Base-by-base conservation (phyloP, 2,113 vertebrate genomes). In the Hyla sarda region DNA sequence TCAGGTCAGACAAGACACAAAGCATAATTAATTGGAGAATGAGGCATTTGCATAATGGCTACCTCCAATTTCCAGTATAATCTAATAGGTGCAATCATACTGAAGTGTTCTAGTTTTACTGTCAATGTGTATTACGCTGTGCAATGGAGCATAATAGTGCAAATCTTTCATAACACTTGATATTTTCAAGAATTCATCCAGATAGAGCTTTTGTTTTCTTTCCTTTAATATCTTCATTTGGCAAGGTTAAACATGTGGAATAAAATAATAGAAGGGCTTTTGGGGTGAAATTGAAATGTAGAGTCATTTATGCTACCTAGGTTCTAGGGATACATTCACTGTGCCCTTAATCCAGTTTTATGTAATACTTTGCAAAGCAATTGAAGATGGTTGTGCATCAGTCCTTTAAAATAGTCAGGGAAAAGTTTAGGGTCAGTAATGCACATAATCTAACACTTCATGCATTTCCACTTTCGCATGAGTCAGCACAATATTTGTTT, bases 21-120 rank as follows among this genome's bases (percentile, higher is more conserved):
- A 10, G 52, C 71, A 72, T 82, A 82, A 87, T 87, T 87, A 87
- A 74, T 87, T 34, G 10, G 52, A 58, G 34, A 81, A 28, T 5
- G 14, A n/a, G 47, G 17, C 45, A 72, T 86, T 80, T 81, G 78
- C 85, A 87, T 82, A 87, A 73, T 74, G 67, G 69, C 76, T 82
- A 87, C 25, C 82, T 74, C 34, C 34, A 82, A 48, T 87, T 87
- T 72, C 60, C 19, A n/a, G 32, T 45, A 74, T 86, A 52, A 81
- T 74, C 77, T 81, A 47, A 74, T 54, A 74, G 65, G 67, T 82
- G 41, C 25, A 80, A 74, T 74, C 47, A 72, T 47, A 48, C 9
- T 87, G 54, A 87, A 73, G 17, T 14, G 47, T 82, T 60, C 19
- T 28, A 23, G 25, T n/a, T 74, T 81, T 19, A 50, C 30, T 73